Base-by-base conservation (phyloP, 2,797 vertebrate species). In the Ptychadena robeensis region DNA sequence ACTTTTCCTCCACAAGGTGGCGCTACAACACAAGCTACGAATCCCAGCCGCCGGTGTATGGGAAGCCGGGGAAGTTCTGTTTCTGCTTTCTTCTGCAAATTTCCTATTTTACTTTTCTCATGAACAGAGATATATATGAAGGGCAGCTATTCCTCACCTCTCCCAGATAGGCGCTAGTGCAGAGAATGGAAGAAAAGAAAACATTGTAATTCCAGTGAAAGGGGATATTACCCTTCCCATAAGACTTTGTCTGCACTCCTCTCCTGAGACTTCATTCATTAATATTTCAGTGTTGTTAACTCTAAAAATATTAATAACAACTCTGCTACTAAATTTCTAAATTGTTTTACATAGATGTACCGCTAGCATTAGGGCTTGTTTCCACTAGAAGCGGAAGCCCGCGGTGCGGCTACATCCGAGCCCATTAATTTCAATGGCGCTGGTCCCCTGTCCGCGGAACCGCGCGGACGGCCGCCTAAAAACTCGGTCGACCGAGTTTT, bases 1-100 rank as follows among this genome's bases (percentile, higher is more conserved):
- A 14, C 44, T 35, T 68, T 9, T 79, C 53, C 0, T 11, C 48
- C 82, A 84, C 82, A 9, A 31, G 82, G 63, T 84, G 82, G 82
- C 15, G 70, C 82, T 74, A 66, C 68, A 30, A 30, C 66, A 73
- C 70, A 79, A 66, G 68, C 53, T 25, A 79, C 25, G 34, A 77
- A 6, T 9, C 31, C 4, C 25, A 25, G 59, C 38, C 4, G n/a
- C 12, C 15, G 1, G 1, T 44, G 7, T 38, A 59, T 53, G 9
- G 14, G 30, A 27, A 9, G 15, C 30, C 11, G 7, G 1, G 25
- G n/a, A 59, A 57, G 15, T 12, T 40, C 40, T 30, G 38, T 37
- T 31, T 40, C 15, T 71, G 12, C 40, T 44, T 40, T 76, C 40
- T 31, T 12, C 34, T n/a, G 1, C 22, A 9, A 67, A 7, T 67